Evolutionary conservation across 2,888 invertebrate species (phyloP), one percentile per base, ranked within the genome.

Genomic region (Protula sp.): DNA sequence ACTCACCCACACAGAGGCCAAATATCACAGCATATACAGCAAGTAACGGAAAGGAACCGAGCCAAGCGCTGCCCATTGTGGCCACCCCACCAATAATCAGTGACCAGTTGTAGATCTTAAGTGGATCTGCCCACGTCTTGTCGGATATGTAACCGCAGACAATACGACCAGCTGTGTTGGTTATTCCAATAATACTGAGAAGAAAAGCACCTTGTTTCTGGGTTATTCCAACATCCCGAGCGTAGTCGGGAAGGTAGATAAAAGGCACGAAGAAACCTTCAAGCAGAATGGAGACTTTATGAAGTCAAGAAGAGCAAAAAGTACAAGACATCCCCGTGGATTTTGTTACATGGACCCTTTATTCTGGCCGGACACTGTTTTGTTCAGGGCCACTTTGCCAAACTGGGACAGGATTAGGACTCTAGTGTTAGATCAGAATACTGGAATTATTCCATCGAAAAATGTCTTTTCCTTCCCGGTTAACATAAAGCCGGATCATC

Each of bases 111-210:
- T 94, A 95, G 54, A 98, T 85, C 52, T 64, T 62, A 24, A 64
- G 60, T 1, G 64, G 14, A 48, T 64, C 64, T 26, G 56, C 57
- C 62, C 62, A 62, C 2, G 64, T 48, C 31, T 60, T 63, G 45
- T 64, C 64, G 2, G 54, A 63, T 4, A 61, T 22, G 65, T 74
- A 77, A 71, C 93, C 78, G 24, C 71, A 91, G 14, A 88, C 81
- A n/a, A 97, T 87, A 83, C 98, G 89, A 53, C 94, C 94, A 53
- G 94, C 77, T 0, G 94, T 94, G 78, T 95, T 98, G 1, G 92
- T 87, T 54, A 94, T 87, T 38, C 97, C 97, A 71, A 97, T 91
- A 2, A 89, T 85, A 0, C 93, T 89, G 28, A 97, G 85, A 62
- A 97, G 83, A 76, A 87, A 87, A 1, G 87, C 84, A 0, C 88